Conservation (phyloP, 2,113 vertebrate species). For the Chelonoidis abingdonii region DNA sequence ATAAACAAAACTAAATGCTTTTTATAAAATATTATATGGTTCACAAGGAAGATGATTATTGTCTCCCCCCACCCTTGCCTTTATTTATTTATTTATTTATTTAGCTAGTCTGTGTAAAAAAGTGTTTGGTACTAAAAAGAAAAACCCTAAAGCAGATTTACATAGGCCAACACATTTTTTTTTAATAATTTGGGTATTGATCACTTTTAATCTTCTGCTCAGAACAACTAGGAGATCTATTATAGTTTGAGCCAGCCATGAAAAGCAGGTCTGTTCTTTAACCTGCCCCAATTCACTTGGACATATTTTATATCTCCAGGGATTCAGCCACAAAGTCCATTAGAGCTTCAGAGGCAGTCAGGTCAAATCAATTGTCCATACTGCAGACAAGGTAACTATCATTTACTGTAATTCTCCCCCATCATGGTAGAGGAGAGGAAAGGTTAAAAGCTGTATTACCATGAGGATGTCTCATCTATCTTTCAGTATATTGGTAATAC, state of each 20-base stretch:
- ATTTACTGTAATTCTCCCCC: slow-evolving; percentile 90
- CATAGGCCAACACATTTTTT: slow-evolving; percentile 66
- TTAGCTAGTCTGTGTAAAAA: background rate
- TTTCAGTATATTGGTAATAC: slow-evolving; percentile 73
- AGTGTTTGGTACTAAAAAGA: slow-evolving; percentile 17
- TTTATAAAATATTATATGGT: slow-evolving; percentile 11
- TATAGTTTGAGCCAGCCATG: slow-evolving; percentile 63
- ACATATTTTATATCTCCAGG: slow-evolving; percentile 82
- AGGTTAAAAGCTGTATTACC: slow-evolving; percentile 87
- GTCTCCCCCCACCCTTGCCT: too few species aligned
- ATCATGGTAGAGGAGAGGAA: slow-evolving; percentile 89
- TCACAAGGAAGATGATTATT: background rate
- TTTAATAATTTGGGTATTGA: slow-evolving; percentile 79
- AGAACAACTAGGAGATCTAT: slow-evolving; percentile 72
- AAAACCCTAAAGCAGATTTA: slow-evolving; percentile 62
- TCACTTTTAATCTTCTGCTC: slow-evolving; percentile 80
- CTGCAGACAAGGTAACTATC: slow-evolving; percentile 87
- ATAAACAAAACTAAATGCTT: slow-evolving; percentile 33
- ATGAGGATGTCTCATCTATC: slow-evolving; percentile 81
- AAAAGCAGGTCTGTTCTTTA: slow-evolving; percentile 76
- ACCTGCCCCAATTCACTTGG: slow-evolving; percentile 79
- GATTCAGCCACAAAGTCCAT: slow-evolving; percentile 86
- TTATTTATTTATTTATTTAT: too few species aligned
- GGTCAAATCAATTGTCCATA: slow-evolving; percentile 89
- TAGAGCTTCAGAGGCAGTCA: slow-evolving; percentile 83